A percentile compares a stretch with the other conserved stretches of the same genome.
Conservation (phyloP, 2,797 vertebrate species). For the Triplophysa bombifrons region DNA sequence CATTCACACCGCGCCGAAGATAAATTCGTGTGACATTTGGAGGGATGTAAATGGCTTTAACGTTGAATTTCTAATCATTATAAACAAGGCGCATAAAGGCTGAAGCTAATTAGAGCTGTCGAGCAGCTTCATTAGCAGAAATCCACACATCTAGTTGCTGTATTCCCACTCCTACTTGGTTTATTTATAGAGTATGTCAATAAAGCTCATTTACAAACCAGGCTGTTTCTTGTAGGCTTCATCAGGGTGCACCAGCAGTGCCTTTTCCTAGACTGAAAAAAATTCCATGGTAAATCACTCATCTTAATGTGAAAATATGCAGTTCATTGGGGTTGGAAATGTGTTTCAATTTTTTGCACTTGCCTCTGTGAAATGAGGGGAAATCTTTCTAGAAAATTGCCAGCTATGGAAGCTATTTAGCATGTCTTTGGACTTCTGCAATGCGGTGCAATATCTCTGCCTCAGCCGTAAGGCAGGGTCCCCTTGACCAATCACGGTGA, state of each 20-base stretch:
- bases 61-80: slow-evolving; percentile 45
- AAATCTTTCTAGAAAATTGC: slow-evolving; percentile 28
- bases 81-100: slow-evolving; percentile 63
- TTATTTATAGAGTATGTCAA: slow-evolving; percentile 55
- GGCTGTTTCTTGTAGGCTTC: slow-evolving; percentile 38
- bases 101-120: slow-evolving; percentile 68
- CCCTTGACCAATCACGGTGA: slow-evolving; percentile 34
- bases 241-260: slow-evolving; percentile 5
- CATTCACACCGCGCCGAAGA: background rate
- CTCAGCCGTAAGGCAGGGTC: background rate
- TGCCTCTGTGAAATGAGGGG: background rate
- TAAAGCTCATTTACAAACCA: slow-evolving; percentile 45
- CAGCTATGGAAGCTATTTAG: background rate
- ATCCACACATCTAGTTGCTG: slow-evolving; percentile 52
- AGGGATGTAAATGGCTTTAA: slow-evolving; percentile 41
- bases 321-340: slow-evolving; percentile 25
- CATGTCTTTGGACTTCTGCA: slow-evolving; percentile 20
- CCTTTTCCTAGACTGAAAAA: slow-evolving; percentile 26
- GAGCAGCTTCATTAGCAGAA: slow-evolving; percentile 64
- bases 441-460: slow-evolving; percentile 30
- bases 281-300: slow-evolving; percentile 7
- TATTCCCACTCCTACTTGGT: slow-evolving; percentile 54
- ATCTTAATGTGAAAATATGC: slow-evolving; percentile 42
- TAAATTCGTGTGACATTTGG: slow-evolving; percentile 42
- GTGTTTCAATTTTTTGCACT: slow-evolving; percentile 1